Evolutionary conservation across 1,140 invertebrate species (phyloP).

Genomic region (Calliopsis andreniformis): DNA sequence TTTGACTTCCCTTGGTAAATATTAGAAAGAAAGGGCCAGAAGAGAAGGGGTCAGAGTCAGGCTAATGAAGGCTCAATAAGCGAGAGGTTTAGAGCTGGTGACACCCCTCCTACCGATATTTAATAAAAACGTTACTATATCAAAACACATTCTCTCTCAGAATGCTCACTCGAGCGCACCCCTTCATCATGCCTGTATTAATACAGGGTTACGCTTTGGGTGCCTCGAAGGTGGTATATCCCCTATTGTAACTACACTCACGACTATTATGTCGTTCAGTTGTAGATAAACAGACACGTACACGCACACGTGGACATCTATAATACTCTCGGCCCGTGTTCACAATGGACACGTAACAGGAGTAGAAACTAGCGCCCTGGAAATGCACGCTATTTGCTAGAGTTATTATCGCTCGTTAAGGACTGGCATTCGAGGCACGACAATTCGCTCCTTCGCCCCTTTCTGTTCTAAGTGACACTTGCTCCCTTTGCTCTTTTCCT

Average conservation of each 20-base stretch:
- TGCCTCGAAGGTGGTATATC: conserved; percentile 46
- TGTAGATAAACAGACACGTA: conserved; percentile 39
- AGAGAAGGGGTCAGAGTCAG: conserved; percentile 16
- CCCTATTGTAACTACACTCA: conserved; percentile 6
- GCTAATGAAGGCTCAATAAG: conserved; percentile 65
- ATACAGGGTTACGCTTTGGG: conserved; percentile 31
- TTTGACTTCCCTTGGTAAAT: neutral
- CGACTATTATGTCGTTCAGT: conserved; percentile 1
- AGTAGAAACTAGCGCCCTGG: conserved; percentile 44
- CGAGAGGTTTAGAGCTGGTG: conserved; percentile 22
- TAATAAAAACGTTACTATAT: conserved; percentile 69
- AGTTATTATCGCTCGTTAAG: conserved; percentile 66
- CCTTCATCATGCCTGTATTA: conserved; percentile 50
- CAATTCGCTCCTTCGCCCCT: conserved; percentile 4
- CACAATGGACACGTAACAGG: conserved; percentile 25
- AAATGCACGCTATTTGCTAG: conserved; percentile 54
- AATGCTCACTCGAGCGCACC: conserved; percentile 64
- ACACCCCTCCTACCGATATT: conserved; percentile 60
- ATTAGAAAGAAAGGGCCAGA: conserved; percentile 9
- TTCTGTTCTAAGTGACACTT: neutral
- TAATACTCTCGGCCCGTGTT: conserved; percentile 24
- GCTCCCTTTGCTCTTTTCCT: neutral
- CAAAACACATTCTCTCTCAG: conserved; percentile 60
- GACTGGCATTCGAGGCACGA: conserved; percentile 51
- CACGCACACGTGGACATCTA: conserved; percentile 4